Conservation (phyloP, 2,113 vertebrate species). For the Paraplagusia blochii region DNA sequence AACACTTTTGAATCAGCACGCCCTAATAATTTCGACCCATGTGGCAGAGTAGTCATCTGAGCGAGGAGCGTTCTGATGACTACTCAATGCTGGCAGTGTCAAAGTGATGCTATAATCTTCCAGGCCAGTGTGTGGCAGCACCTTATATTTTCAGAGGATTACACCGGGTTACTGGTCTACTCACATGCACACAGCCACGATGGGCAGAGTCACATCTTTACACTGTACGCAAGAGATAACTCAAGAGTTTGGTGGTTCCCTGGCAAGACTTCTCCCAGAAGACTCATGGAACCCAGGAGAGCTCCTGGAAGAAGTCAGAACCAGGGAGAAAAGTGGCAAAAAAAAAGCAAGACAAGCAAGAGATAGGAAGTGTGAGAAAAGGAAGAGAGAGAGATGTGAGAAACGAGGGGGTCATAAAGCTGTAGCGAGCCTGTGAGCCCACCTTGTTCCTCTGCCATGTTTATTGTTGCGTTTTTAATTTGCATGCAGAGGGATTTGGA, state of each 20-base stretch:
- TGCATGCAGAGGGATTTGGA: slow-evolving; percentile 79
- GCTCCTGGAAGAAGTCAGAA: slow-evolving; percentile 45
- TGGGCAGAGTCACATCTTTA: slow-evolving; percentile 60
- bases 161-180: slow-evolving; percentile 59
- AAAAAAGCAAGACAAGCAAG: slow-evolving; percentile 22
- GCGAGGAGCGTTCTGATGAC: slow-evolving; percentile 42
- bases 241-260: slow-evolving; percentile 77
- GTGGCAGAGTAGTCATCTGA: slow-evolving; percentile 28
- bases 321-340: slow-evolving; percentile 28
- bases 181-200: slow-evolving; percentile 37
- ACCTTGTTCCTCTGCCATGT: slow-evolving; percentile 80
- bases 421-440: slow-evolving; percentile 65
- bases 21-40: no score
- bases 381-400: slow-evolving; percentile 13
- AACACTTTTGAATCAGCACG: no score
- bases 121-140: slow-evolving; percentile 76
- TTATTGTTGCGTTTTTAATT: slow-evolving; percentile 78
- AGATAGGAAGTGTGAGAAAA: slow-evolving; percentile 18
- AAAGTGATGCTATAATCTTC: slow-evolving; percentile 73
- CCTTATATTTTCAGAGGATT: slow-evolving; percentile 79
- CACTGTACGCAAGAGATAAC: slow-evolving; percentile 79
- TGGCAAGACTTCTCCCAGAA: slow-evolving; percentile 74
- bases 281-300: slow-evolving; percentile 75
- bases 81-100: slow-evolving; percentile 66
- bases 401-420: slow-evolving; percentile 60